Conservation (phyloP, 2,797 vertebrate genomes). For the Semotilus atromaculatus region DNA sequence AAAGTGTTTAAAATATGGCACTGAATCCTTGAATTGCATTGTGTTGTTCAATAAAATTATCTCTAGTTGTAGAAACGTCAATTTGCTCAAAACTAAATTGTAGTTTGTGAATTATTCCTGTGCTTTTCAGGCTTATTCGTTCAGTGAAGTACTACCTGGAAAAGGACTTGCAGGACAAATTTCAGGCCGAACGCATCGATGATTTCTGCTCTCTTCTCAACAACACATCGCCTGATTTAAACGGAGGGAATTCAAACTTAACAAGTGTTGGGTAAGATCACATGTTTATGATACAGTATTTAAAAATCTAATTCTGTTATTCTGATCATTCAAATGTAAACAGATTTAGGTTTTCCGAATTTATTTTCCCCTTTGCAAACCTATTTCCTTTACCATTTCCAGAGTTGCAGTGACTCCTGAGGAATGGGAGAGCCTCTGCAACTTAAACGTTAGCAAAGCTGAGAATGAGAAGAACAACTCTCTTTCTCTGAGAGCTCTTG, state of each 20-base stretch:
- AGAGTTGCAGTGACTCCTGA: conserved; percentile 78
- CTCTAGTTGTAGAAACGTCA: neutral
- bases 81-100: neutral
- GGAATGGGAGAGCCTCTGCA: conserved; percentile 87
- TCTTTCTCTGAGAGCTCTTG: conserved; percentile 76
- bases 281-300: neutral
- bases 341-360: neutral
- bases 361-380: neutral
- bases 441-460: conserved; percentile 82
- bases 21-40: neutral
- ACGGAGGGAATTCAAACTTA: conserved; percentile 45
- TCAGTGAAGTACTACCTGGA: conserved; percentile 87
- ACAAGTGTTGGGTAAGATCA: conserved; percentile 58
- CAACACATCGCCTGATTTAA: conserved; percentile 72
- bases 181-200: conserved; percentile 83
- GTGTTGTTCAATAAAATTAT: neutral
- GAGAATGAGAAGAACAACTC: conserved; percentile 88
- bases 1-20: neutral
- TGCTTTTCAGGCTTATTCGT: conserved; percentile 81
- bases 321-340: neutral
- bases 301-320: neutral
- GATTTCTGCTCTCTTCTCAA: conserved; percentile 82
- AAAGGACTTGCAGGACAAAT: conserved; percentile 89
- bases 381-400: neutral
- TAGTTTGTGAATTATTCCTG: neutral